Percentiles rank a stretch among this genome's conserved stretches.
Conservation (phyloP, 2,888 invertebrate genomes). For the Dorcus hopei region DNA sequence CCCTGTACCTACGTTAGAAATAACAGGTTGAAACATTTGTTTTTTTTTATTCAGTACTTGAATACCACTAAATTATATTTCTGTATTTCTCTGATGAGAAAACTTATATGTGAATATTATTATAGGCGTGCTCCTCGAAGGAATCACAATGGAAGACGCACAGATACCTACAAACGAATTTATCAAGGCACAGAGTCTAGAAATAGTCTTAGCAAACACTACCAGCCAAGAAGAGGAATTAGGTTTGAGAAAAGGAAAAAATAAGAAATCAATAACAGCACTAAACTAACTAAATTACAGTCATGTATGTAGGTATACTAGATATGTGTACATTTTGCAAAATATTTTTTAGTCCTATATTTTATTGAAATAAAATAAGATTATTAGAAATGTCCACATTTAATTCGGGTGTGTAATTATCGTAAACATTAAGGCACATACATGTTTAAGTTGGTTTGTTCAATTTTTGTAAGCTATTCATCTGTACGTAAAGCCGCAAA, state of each 20-base stretch:
- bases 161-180: conserved; percentile 28
- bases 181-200: conserved; percentile 29
- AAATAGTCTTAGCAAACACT: conserved; percentile 22
- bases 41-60: not conserved
- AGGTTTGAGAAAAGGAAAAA: conserved; percentile 2
- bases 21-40: too few relatives aligned
- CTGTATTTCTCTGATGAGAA: not conserved
- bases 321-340: not conserved
- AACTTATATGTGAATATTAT: not conserved
- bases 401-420: too few relatives aligned
- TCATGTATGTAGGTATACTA: not conserved
- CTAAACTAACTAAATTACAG: not conserved
- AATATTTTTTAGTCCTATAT: too few relatives aligned
- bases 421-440: not conserved
- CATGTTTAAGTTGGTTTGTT: too few relatives aligned
- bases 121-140: conserved; percentile 21
- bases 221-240: conserved; percentile 3
- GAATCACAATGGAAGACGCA: conserved; percentile 27
- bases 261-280: not conserved
- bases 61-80: not conserved
- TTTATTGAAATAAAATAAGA: too few relatives aligned
- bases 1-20: too few relatives aligned
- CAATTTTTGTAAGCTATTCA: not conserved
- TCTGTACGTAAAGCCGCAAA: conserved; percentile 22
- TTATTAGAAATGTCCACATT: too few relatives aligned